Percentiles rank a stretch among this genome's conserved stretches.
Conservation (phyloP, 92 coral and sea anemone species). For the Parazoanthus darwini region DNA sequence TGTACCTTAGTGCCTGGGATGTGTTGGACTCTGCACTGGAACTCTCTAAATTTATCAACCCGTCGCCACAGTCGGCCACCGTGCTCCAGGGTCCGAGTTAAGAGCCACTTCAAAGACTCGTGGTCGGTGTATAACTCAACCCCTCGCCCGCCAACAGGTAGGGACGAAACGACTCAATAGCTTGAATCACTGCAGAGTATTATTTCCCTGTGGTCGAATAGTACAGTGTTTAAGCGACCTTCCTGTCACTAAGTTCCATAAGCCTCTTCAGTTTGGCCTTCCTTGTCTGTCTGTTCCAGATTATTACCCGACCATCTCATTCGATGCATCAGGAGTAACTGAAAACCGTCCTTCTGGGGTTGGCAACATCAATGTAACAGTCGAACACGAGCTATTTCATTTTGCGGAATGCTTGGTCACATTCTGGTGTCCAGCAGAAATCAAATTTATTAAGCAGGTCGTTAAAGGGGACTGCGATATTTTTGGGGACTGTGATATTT, state of each 20-base stretch:
- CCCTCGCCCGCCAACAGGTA: conserved; percentile 41
- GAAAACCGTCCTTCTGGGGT: conserved; percentile 52
- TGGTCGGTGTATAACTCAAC: conserved; percentile 58
- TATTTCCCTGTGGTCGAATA: conserved; percentile 66
- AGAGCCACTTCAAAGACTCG: conserved; percentile 49
- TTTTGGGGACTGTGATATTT: no score
- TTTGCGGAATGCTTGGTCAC: not conserved
- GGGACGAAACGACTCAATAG: conserved; percentile 55
- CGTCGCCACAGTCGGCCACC: conserved; percentile 66
- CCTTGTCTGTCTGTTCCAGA: conserved; percentile 50
- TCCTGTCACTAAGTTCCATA: conserved; percentile 53
- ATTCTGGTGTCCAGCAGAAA: no score
- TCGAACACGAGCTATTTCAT: conserved; percentile 53
- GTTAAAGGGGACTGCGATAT: no score
- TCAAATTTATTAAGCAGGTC: no score
- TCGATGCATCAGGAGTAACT: conserved; percentile 58
- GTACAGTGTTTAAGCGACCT: conserved; percentile 45
- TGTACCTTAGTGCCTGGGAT: conserved; percentile 28
- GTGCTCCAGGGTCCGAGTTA: conserved; percentile 55
- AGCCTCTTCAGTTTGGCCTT: no score
- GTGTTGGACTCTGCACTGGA: conserved; percentile 63
- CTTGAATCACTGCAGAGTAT: conserved; percentile 55
- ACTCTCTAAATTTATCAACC: conserved; percentile 57
- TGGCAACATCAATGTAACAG: conserved; percentile 53
- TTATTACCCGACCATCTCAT: conserved; percentile 49